Percentiles rank a stretch among this genome's conserved stretches.
phyloP scores from a whole-genome alignment of 2,888 invertebrate genomes.

The Arrhopalites spinosus region DNA sequence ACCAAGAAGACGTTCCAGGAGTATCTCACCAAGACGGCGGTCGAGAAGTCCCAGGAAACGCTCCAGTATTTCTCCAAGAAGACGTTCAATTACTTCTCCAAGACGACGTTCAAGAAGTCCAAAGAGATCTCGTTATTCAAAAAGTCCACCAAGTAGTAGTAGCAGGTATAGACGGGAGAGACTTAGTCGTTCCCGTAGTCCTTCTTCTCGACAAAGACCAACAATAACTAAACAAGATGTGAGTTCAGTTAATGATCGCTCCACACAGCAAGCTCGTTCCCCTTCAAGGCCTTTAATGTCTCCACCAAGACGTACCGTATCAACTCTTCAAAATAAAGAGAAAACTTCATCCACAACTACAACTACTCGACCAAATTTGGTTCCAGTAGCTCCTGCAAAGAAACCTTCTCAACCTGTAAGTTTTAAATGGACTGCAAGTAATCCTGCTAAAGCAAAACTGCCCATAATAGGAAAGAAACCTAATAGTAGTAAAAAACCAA shows the following conservation, averaged over 20 bases:
- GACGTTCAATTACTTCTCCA: not conserved
- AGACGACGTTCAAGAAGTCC: slow-evolving; percentile 14
- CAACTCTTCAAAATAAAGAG: not conserved
- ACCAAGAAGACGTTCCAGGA: slow-evolving; percentile 3
- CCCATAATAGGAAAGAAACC: not conserved
- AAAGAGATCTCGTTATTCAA: not conserved
- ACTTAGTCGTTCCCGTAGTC: not conserved
- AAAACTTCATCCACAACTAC: not conserved
- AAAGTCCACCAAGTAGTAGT: not conserved
- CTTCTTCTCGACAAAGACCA: too few relatives aligned
- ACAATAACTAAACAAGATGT: not conserved
- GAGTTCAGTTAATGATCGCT: not conserved
- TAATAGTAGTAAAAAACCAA: not conserved
- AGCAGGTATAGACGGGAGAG: not conserved
- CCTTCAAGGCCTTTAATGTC: not conserved
- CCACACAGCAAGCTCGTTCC: not conserved
- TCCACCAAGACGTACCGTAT: too few relatives aligned
- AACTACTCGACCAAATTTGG: not conserved
- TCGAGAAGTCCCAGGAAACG: slow-evolving; percentile 4
- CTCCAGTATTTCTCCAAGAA: not conserved
- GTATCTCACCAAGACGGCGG: not conserved
- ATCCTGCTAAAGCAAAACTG: not conserved
- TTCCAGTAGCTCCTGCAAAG: not conserved
- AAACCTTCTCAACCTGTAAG: slow-evolving; percentile 1
- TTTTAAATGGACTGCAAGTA: slow-evolving; percentile 8